Base-by-base conservation (phyloP, 2,113 vertebrate genomes). In the Sula dactylatra region DNA sequence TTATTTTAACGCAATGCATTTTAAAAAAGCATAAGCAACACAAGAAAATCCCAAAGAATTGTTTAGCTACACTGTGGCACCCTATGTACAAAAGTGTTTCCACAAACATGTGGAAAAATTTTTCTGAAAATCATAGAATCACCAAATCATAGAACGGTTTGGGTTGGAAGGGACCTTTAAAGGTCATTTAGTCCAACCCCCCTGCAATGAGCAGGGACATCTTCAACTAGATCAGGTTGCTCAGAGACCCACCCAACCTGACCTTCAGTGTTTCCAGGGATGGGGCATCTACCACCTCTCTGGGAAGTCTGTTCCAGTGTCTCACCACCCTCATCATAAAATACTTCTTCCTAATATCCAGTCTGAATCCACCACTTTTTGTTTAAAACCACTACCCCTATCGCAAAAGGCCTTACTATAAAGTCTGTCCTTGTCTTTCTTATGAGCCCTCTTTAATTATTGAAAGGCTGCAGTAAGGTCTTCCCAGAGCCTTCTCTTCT, bases 191-290 rank as follows among this genome's bases (percentile, higher is more conserved):
- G 17, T 49, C 9, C 27, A 84, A n/a, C 0, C 6, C 3, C 13
- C 2, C 17, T n/a, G 26, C 19, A 67, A 7, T 50, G 5, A n/a
- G 1, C 10, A n/a, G 4, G 19, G 18, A 40, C 2, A n/a, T 62
- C 14, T 67, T 66, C 22, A 76, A 27, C 10, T 11, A 81, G 8
- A 42, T 47, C 9, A 59, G 8, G 20, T 58, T 88, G 10, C 31
- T 77, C 47, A 80, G 24, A 72, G 7, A 1, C 7, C 5, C 1
- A 0, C 17, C 34, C 15, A 84, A 16, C 3, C 21, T 45, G 24
- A 72, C 10, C 7, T 42, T 9, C 13, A 64, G 59, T 4, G 3
- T n/a, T 81, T 84, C 42, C 34, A 67, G 13, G 26, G 10, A 42
- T 52, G 34, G 12, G 11, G 3, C 9, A 56, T 58, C 26, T 52